Base-by-base conservation (phyloP, 2,797 vertebrate species). In the Hozukius guyotensis region DNA sequence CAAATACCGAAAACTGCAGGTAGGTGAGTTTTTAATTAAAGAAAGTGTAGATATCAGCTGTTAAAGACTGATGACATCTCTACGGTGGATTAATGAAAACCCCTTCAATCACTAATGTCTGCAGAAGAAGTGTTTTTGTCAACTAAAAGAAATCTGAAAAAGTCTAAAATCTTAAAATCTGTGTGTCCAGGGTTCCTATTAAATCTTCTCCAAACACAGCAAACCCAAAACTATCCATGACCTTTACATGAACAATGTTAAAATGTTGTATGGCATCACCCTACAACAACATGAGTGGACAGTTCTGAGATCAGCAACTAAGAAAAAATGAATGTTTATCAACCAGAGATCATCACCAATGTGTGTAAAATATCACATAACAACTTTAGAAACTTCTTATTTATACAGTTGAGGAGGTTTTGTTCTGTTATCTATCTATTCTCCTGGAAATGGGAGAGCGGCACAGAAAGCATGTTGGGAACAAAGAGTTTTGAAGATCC, bases 1-100 rank as follows among this genome's bases (percentile, higher is more conserved):
- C 24, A 60, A 82, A 72, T 11, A 36, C 5, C n/a, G 53, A 64
- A 73, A 77, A 74, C 52, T 67, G 52, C 32, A 71, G 22, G 53
- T 25, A 31, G 27, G 24, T 6, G 1, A 75, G 46, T 61, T 73
- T 62, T 78, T 32, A 49, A 76, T 57, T 3, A 22, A 60, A 64
- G n/a, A 72, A 69, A 66, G 38, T 11, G 22, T 31, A 66, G 49
- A 82, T 29, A 65, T 63, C 11, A 36, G 29, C 18, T n/a, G 8
- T 31, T 22, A 10, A 63, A 57, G 3, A 36, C 12, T 36, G 22
- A 72, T 20, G 9, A 34, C 4, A 12, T 77, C 9, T 69, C 34
- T 10, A 32, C 24, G 27, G 55, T 2, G 24, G 60, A 20, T 29
- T 22, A 36, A 57, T n/a, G 55, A 67, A 71, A 34, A 64, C 6